Evolutionary conservation across 2,113 vertebrate genomes (phyloP), one percentile per base, ranked within the genome.

Genomic region (Fukomys damarensis): DNA sequence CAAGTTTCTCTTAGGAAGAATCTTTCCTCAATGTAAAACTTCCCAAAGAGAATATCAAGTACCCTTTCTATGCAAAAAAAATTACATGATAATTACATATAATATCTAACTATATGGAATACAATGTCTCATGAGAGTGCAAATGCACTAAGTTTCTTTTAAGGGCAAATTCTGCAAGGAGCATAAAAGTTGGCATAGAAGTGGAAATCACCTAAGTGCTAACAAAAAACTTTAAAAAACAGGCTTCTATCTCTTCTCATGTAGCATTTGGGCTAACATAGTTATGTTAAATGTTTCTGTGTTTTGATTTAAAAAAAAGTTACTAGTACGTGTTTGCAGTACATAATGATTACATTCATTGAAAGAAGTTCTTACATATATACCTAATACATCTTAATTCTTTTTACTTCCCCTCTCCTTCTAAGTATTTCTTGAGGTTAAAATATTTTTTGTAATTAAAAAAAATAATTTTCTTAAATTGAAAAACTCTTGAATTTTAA

Each of bases 381-480:
- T 66, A 66, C 65, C 65, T 66, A 66, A 66, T 11, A 66, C 32
- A 35, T 68, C 65, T 66, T 35, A 66, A 66, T 66, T 66, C 63
- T 68, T n/a, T 68, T 68, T 68, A n/a, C 14, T 32, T n/a, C 35
- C 65, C 35, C 65, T 65, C 14, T 66, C 65, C 65, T 68, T n/a
- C 14, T 68, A 68, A 68, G n/a, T n/a, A 16, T 38, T 93, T 94
- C 43, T 95, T 95, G 91, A 87, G 41, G 43, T 58, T 82, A 79
- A 96, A 96, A 82, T 24, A 4, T 14, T 54, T 90, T 92, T 24
- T 94, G 86, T 70, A 72, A 89, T 90, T 65, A 83, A 54, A 96
- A 95, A 54, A 96, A 95, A 84, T 61, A 10, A 68, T 7, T 92
- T 59, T 65, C 32, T 58, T 85, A 82, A 84, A 61, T 87, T 87